These are phyloP conservation scores for Loxodonta africana DNA, from an alignment of 2,113 vertebrate genomes.

Conservation along the genomic window DNA sequence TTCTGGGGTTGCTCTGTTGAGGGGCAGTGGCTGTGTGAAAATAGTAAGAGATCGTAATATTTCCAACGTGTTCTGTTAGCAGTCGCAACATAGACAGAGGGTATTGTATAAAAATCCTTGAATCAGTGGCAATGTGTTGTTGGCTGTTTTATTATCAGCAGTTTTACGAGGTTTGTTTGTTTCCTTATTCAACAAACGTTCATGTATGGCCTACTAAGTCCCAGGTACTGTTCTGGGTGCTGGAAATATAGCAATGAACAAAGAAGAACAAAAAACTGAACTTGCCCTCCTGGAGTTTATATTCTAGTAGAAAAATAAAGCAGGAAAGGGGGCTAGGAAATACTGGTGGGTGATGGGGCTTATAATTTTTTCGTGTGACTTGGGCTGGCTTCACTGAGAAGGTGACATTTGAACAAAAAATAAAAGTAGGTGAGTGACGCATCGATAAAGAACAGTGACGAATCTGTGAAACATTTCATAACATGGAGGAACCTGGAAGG, in stretches of 20 bases:
- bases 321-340: neutral
- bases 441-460: too few species aligned
- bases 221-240: neutral
- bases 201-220: neutral
- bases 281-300: neutral
- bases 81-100: neutral
- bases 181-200: neutral
- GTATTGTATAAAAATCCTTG: neutral
- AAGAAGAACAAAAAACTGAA: neutral
- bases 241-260: neutral
- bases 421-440: neutral
- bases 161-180: neutral
- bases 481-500: too few species aligned
- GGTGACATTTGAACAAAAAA: neutral
- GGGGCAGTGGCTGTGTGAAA: neutral
- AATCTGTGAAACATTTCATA: too few species aligned
- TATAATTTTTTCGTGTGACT: neutral
- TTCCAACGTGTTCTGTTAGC: conserved; percentile 31
- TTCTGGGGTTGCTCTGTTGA: neutral
- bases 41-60: neutral
- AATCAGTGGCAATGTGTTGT: neutral
- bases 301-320: neutral
- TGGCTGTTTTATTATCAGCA: neutral
- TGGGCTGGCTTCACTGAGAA: neutral
- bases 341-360: neutral